A percentile compares a stretch with the other conserved stretches of the same genome.
Conservation (phyloP, 2,113 vertebrate species). For the Crotophaga sulcirostris region DNA sequence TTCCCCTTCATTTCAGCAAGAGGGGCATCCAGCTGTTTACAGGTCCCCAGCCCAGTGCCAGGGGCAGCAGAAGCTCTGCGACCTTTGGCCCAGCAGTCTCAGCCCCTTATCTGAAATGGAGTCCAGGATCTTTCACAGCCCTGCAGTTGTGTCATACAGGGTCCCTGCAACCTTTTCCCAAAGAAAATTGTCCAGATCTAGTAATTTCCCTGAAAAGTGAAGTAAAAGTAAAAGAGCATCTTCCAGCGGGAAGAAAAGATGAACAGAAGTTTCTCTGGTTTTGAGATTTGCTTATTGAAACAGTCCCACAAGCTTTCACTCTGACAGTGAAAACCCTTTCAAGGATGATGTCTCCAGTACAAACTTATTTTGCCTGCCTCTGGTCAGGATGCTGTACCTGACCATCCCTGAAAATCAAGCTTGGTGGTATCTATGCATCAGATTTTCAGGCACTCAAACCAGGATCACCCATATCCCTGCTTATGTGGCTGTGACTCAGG, state of each 20-base stretch:
- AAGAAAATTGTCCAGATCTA: not conserved
- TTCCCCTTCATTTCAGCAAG: not conserved
- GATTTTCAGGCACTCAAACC: not conserved
- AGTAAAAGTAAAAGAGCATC: not conserved
- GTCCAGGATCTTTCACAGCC: not conserved
- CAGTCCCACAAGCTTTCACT: not conserved
- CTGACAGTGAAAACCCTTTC: not conserved
- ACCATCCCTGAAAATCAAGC: not conserved
- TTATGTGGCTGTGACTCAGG: not conserved
- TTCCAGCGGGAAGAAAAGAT: not conserved
- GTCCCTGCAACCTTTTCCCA: not conserved
- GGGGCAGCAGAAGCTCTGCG: not conserved
- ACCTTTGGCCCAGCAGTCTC: not conserved
- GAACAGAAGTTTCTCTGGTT: not conserved
- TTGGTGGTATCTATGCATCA: not conserved
- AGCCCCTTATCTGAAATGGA: not conserved
- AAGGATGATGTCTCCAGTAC: not conserved
- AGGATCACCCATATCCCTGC: not conserved
- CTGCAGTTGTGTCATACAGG: not conserved
- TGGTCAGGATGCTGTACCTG: not conserved
- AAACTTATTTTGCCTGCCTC: not conserved
- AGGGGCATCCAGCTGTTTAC: not conserved
- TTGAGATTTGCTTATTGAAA: not conserved
- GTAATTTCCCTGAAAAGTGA: not conserved
- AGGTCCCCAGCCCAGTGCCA: not conserved